Conservation (phyloP, 1,140 invertebrate species). For the Chrysopa pallens region DNA sequence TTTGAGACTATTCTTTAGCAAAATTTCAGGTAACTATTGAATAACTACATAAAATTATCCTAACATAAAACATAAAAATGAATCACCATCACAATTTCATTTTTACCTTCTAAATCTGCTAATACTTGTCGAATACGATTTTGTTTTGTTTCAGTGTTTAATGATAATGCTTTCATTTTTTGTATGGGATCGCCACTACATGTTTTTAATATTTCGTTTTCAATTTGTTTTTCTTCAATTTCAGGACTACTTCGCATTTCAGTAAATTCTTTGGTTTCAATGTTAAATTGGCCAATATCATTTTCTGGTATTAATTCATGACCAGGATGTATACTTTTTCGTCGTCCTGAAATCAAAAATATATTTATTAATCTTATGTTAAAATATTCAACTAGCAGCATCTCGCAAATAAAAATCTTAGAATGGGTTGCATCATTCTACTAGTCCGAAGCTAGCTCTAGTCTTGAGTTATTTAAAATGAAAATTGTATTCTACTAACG, state of each 20-base stretch:
- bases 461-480: too few species aligned
- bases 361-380: too few species aligned
- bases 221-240: not conserved
- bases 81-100: too few species aligned
- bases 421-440: too few species aligned
- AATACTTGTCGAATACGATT: slow-evolving; percentile 25
- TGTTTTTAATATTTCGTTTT: slow-evolving; percentile 3
- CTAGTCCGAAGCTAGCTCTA: too few species aligned
- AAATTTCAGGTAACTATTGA: too few species aligned
- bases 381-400: too few species aligned
- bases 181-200: slow-evolving; percentile 15
- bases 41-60: too few species aligned
- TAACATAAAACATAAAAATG: too few species aligned
- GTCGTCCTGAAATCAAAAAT: slow-evolving; percentile 11
- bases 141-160: slow-evolving; percentile 29
- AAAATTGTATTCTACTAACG: too few species aligned
- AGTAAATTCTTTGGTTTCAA: not conserved
- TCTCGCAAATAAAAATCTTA: too few species aligned
- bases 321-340: slow-evolving; percentile 32
- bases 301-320: not conserved
- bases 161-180: slow-evolving; percentile 21
- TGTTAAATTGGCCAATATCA: not conserved
- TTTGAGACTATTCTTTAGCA: too few species aligned
- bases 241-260: not conserved
- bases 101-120: slow-evolving; percentile 37